Evolutionary conservation across 1,140 invertebrate species (phyloP).

Genomic region (Drosophila pruinosa): DNA sequence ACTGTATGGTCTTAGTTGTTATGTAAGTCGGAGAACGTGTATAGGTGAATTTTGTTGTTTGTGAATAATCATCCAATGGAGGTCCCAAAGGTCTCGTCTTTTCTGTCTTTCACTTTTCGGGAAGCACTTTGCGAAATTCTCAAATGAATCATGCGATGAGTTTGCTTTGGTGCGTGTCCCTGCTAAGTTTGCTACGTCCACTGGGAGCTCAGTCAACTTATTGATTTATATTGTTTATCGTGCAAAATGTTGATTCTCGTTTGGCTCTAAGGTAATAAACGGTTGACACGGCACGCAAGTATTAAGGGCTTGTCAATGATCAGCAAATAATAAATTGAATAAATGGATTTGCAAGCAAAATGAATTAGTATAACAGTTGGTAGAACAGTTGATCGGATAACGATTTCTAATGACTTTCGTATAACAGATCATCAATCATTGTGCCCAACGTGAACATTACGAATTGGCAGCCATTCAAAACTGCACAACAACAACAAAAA

Average conservation of each 20-base stretch:
- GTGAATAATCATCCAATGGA: background rate
- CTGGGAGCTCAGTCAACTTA: background rate
- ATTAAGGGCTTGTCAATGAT: background rate
- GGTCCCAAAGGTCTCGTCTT: constrained; percentile 14
- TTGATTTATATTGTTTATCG: background rate
- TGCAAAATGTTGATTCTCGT: background rate
- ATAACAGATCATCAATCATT: constrained; percentile 14
- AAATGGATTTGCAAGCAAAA: too few relatives aligned
- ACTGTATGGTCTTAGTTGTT: constrained; percentile 21
- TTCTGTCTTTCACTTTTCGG: constrained; percentile 11
- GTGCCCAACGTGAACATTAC: constrained; percentile 5
- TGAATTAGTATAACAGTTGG: background rate
- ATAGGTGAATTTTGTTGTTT: constrained; percentile 7
- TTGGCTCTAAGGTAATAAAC: too few relatives aligned
- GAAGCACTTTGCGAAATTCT: constrained; percentile 37
- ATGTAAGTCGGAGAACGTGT: constrained; percentile 32
- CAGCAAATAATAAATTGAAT: background rate
- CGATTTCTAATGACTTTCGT: background rate
- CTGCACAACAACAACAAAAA: constrained; percentile 4
- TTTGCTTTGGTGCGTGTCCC: constrained; percentile 7
- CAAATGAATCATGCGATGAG: constrained; percentile 37
- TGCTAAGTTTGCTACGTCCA: background rate
- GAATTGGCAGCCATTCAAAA: constrained; percentile 31
- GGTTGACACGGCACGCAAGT: background rate
- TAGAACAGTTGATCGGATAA: background rate